phyloP scores from a whole-genome alignment of 2,113 vertebrate species.

The Anarhynchus alexandrinus region DNA sequence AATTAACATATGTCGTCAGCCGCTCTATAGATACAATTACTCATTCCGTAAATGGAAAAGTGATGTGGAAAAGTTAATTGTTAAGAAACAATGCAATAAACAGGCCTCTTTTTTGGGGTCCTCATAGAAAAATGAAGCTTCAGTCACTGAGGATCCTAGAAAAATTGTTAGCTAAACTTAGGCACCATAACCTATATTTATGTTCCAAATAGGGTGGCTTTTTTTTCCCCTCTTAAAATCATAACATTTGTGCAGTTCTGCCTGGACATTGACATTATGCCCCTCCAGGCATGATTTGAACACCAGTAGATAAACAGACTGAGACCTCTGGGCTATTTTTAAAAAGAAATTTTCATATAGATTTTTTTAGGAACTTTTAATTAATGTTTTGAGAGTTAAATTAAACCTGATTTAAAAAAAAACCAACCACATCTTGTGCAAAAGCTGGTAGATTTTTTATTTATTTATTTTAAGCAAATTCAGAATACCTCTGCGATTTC shows the following conservation, averaged over 20 bases:
- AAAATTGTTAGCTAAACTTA: neutral
- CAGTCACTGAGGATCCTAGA: neutral
- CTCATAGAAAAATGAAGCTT: neutral
- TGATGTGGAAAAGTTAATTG: neutral
- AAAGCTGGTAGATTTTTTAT: neutral
- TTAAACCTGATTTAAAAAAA: neutral
- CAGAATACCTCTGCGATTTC: neutral
- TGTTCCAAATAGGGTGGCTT: rapidly evolving
- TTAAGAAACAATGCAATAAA: neutral
- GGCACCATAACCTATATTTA: neutral
- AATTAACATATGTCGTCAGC: neutral
- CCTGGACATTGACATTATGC: neutral
- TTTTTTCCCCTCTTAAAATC: neutral
- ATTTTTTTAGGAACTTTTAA: neutral
- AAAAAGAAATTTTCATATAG: neutral
- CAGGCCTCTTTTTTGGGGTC: neutral
- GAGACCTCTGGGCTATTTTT: neutral
- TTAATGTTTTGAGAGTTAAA: neutral
- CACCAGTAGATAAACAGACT: neutral
- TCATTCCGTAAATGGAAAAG: neutral
- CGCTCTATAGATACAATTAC: neutral
- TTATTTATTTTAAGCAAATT: neutral
- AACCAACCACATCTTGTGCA: neutral
- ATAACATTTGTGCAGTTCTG: neutral
- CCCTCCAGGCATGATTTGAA: neutral